Evolutionary conservation across 1,140 invertebrate genomes (phyloP).

Genomic region (Papilio polytes): DNA sequence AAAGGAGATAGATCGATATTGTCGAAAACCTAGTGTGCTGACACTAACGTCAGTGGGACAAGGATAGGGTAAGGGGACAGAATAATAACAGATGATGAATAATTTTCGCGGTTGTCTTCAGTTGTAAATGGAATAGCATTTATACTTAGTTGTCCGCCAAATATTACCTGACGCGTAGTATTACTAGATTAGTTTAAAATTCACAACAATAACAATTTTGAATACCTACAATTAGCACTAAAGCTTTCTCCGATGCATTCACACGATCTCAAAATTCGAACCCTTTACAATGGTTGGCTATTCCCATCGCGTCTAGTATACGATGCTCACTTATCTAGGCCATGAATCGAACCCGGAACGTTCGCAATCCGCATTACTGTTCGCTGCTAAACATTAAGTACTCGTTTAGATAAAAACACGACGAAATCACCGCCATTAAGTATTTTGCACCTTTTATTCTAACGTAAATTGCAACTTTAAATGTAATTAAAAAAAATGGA

Average conservation of each 20-base stretch:
- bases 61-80: no score
- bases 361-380: background rate
- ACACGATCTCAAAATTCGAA: constrained; percentile 17
- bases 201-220: background rate
- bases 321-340: constrained; percentile 47
- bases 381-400: constrained; percentile 5
- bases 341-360: constrained; percentile 53
- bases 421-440: constrained; percentile 4
- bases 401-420: constrained; percentile 19
- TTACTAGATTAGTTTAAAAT: background rate
- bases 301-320: constrained; percentile 41
- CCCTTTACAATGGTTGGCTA: constrained; percentile 12
- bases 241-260: constrained; percentile 6
- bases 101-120: no score
- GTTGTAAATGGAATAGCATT: no score
- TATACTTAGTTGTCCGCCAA: no score
- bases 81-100: no score
- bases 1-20: no score
- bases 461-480: background rate
- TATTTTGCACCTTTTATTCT: constrained; percentile 32
- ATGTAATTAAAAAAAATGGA: background rate
- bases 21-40: no score
- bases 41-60: no score
- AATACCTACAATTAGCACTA: background rate
- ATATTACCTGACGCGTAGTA: background rate